Conservation (phyloP, 35 echinoderm and acorn worm species). For the Hemicentrotus pulcherrimus region DNA sequence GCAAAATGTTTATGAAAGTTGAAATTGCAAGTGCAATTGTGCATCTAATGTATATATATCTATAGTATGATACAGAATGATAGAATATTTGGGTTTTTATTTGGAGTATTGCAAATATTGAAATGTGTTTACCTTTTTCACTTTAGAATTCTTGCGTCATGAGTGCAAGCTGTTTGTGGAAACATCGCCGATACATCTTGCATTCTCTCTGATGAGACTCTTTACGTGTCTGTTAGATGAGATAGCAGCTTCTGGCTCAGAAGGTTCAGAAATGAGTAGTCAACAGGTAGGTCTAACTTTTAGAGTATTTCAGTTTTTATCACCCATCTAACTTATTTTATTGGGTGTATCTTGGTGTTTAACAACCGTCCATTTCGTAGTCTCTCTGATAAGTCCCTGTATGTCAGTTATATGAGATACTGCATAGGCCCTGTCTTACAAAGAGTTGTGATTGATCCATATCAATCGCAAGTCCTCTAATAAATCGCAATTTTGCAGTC, state of each 20-base stretch:
- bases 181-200: constrained; percentile 88
- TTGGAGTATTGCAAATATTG: not conserved
- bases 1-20: not conserved
- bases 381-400: too few species aligned
- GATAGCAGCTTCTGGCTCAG: constrained; percentile 77
- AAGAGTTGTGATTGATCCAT: too few species aligned
- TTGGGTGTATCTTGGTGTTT: too few species aligned
- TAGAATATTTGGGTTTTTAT: too few species aligned
- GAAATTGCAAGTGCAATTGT: not conserved
- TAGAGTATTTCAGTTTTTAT: too few species aligned
- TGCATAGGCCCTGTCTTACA: too few species aligned
- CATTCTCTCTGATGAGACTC: constrained; percentile 85
- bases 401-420: too few species aligned
- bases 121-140: not conserved
- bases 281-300: constrained; percentile 77
- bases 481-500: too few species aligned
- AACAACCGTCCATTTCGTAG: too few species aligned
- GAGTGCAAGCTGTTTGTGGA: constrained; percentile 92
- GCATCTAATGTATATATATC: not conserved
- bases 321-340: too few species aligned
- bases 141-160: constrained; percentile 87
- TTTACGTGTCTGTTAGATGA: constrained; percentile 94
- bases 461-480: too few species aligned
- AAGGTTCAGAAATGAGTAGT: constrained; percentile 80
- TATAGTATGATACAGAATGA: too few species aligned